Evolutionary conservation across 2,113 vertebrate genomes (phyloP).

Genomic region (Dryoscopus gambensis): DNA sequence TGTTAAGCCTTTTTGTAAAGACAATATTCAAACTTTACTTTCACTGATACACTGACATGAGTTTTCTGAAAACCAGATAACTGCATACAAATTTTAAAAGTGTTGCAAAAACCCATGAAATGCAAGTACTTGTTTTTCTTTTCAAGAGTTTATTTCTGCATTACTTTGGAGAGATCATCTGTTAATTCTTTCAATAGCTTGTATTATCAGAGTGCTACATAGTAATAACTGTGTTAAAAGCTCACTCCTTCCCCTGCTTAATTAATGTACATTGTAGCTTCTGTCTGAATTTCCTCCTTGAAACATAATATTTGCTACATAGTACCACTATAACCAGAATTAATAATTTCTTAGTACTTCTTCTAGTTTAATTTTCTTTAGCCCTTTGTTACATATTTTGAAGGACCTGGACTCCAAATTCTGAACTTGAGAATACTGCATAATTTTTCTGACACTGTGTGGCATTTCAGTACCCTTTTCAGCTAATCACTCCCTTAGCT

Average conservation of each 20-base stretch:
- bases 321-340: background rate
- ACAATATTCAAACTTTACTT: background rate
- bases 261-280: background rate
- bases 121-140: background rate
- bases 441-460: background rate
- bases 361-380: background rate
- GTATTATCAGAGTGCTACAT: background rate
- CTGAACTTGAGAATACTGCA: background rate
- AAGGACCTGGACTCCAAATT: background rate
- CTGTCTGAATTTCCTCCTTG: background rate
- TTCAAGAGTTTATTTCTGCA: background rate
- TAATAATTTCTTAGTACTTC: background rate
- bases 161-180: background rate
- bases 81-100: background rate
- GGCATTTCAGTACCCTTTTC: background rate
- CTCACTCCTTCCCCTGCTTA: accelerated
- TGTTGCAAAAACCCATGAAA: background rate
- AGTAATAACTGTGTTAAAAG: background rate
- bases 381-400: background rate
- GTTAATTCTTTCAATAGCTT: background rate
- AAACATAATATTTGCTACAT: background rate
- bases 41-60: background rate
- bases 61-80: background rate
- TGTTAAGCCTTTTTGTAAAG: background rate
- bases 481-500: background rate